Percentiles rank a stretch among this genome's conserved stretches.
phyloP scores from a whole-genome alignment of 2,888 invertebrate species.

The Nemurella pictetii region DNA sequence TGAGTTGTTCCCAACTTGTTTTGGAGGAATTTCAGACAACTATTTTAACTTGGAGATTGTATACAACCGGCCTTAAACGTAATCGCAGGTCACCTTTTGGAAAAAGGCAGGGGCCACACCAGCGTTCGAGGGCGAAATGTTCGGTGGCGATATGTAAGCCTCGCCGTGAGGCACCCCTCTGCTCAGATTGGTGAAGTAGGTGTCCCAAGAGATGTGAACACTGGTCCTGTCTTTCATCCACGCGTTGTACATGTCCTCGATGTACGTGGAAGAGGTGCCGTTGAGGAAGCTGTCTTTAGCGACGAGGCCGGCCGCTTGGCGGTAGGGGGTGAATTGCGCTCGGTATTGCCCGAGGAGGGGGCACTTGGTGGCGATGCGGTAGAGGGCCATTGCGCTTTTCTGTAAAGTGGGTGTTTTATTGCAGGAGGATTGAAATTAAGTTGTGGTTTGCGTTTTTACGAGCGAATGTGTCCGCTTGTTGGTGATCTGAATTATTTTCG shows the following conservation, averaged over 20 bases:
- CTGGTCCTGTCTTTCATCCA: background rate
- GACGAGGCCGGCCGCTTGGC: background rate
- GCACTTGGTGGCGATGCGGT: background rate
- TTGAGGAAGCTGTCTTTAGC: slow-evolving; percentile 5
- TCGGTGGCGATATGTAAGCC: slow-evolving; percentile 17
- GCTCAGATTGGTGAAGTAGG: background rate
- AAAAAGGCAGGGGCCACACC: too few species aligned
- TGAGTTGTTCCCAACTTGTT: too few species aligned
- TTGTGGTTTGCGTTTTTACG: too few species aligned
- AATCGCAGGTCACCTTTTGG: too few species aligned
- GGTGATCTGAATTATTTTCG: too few species aligned
- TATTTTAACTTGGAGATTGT: too few species aligned
- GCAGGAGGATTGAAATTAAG: too few species aligned
- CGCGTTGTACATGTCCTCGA: slow-evolving; percentile 26
- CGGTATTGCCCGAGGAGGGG: background rate
- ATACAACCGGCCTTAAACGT: too few species aligned
- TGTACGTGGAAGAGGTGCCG: slow-evolving; percentile 6
- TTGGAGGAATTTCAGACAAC: too few species aligned
- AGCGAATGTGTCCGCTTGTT: too few species aligned
- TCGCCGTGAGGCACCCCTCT: background rate
- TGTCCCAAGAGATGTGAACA: slow-evolving; percentile 20
- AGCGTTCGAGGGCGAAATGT: background rate
- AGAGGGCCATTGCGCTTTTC: background rate
- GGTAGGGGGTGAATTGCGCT: background rate
- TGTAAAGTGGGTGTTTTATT: too few species aligned